Evolutionary conservation across 2,113 vertebrate genomes (phyloP).

Genomic region (Lepisosteus oculatus): DNA sequence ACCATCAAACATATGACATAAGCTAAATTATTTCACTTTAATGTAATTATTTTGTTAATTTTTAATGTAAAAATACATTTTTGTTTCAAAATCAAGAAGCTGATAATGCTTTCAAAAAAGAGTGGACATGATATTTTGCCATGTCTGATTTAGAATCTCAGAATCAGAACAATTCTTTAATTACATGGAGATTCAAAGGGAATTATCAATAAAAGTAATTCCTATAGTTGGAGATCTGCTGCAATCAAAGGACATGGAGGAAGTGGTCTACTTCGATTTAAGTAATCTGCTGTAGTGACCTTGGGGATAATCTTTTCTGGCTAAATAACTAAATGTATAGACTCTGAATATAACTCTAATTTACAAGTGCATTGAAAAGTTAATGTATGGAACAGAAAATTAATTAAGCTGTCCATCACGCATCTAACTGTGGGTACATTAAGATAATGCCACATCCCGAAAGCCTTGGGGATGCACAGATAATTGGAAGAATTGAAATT

Average conservation of each 20-base stretch:
- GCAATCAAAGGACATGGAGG: not conserved
- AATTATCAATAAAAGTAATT: not conserved
- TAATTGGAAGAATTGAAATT: not conserved
- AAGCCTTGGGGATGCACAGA: not conserved
- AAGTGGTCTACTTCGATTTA: not conserved
- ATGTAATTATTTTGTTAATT: no score
- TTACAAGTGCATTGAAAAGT: not conserved
- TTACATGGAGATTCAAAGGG: no score
- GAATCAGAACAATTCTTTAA: no score
- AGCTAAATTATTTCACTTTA: no score
- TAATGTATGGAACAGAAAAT: conserved; percentile 5
- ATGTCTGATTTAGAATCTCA: no score
- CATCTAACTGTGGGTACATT: not conserved
- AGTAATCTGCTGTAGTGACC: not conserved
- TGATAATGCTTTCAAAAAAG: no score
- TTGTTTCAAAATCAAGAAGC: no score
- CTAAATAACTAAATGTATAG: conserved; percentile 1
- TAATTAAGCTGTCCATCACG: not conserved
- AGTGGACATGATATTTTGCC: no score
- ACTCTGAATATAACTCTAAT: not conserved
- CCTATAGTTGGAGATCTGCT: not conserved
- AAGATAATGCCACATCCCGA: not conserved
- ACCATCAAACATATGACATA: no score
- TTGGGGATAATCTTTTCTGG: not conserved
- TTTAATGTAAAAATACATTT: no score